A percentile compares a stretch with the other conserved stretches of the same genome.
These are phyloP conservation scores for Heliconius ethilla DNA, from an alignment of 2,888 invertebrate genomes.

Conservation along the genomic window DNA sequence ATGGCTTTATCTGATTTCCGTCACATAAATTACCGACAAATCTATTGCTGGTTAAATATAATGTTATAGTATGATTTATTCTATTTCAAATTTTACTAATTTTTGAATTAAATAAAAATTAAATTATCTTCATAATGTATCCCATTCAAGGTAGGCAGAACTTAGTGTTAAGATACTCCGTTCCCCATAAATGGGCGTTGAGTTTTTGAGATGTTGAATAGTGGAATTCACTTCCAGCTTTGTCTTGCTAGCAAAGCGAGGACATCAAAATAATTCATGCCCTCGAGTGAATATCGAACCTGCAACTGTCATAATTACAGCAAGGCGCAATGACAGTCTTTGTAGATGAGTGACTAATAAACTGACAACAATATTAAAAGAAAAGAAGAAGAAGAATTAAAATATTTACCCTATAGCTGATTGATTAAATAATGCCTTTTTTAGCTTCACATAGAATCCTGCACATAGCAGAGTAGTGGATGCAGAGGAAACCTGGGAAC, in stretches of 20 bases:
- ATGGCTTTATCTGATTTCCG: constrained; percentile 64
- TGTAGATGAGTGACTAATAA: neutral
- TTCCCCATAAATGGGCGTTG: too few species aligned
- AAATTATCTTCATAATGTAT: neutral
- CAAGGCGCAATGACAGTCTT: neutral
- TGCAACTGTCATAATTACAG: neutral
- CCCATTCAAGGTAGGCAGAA: neutral
- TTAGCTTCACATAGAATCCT: too few species aligned
- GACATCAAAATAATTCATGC: neutral
- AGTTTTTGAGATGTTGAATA: neutral
- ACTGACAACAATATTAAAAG: neutral
- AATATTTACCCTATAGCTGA: neutral
- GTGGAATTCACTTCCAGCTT: neutral
- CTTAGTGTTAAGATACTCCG: neutral
- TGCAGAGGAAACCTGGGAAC: too few species aligned
- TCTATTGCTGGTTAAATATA: constrained; percentile 60
- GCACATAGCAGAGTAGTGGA: too few species aligned
- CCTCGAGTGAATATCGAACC: neutral
- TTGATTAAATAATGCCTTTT: neutral
- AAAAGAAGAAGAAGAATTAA: neutral
- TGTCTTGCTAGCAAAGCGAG: neutral
- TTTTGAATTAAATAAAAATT: too few species aligned
- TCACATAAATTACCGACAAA: constrained; percentile 67
- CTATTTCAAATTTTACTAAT: constrained; percentile 21
- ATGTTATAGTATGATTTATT: constrained; percentile 62